These are phyloP conservation scores for Hoplias malabaricus DNA, from an alignment of 2,113 vertebrate species.

Conservation along the genomic window DNA sequence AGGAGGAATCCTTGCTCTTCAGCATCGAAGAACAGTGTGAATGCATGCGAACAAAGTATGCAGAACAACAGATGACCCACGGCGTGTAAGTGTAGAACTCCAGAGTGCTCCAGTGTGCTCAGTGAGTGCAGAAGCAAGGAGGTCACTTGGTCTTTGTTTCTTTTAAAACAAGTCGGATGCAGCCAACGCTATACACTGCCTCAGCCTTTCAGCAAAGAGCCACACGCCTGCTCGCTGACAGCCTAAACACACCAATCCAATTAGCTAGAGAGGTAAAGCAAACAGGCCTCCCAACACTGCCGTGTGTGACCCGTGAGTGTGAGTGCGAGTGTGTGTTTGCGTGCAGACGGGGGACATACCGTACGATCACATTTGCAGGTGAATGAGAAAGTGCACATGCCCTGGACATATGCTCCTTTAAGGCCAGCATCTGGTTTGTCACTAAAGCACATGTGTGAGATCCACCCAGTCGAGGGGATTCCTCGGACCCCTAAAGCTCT, in stretches of 20 bases:
- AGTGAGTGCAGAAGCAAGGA: too few relatives aligned
- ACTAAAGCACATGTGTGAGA: not conserved
- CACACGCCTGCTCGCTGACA: not conserved
- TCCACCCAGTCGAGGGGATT: conserved; percentile 22
- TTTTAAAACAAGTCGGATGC: not conserved
- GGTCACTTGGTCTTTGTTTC: too few relatives aligned
- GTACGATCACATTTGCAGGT: not conserved
- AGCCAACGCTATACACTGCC: not conserved
- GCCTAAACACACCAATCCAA: not conserved
- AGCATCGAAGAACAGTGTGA: too few relatives aligned
- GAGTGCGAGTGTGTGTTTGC: not conserved
- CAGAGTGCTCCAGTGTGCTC: too few relatives aligned
- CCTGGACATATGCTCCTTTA: not conserved
- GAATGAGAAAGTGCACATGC: not conserved
- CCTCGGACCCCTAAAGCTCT: conserved; percentile 25
- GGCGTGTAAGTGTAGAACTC: too few relatives aligned
- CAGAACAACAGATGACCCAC: too few relatives aligned
- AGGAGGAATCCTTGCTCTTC: too few relatives aligned
- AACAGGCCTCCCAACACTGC: not conserved
- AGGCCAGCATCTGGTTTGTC: conserved; percentile 18
- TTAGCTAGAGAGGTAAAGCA: not conserved
- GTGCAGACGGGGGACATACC: not conserved
- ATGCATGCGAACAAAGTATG: too few relatives aligned
- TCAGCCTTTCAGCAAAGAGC: not conserved
- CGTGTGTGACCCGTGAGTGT: not conserved